A percentile compares a stretch with the other conserved stretches of the same genome.
Evolutionary conservation across 1,140 invertebrate species (phyloP).

Genomic region (Druon quercuslanigerum): DNA sequence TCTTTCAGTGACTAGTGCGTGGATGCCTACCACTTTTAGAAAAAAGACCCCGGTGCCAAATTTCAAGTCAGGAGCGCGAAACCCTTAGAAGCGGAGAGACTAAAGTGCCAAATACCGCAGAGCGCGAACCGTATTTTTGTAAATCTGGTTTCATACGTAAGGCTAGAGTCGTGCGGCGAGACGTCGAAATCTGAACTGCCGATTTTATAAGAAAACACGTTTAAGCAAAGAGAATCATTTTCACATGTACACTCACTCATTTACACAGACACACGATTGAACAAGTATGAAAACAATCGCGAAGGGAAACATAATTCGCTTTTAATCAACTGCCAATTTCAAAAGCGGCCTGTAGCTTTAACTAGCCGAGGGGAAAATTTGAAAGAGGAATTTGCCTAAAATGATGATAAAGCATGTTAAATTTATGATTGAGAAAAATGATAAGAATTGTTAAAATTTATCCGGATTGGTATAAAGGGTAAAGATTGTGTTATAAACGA

Average conservation of each 20-base stretch:
- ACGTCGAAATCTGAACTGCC: constrained; percentile 72
- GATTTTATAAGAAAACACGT: constrained; percentile 70
- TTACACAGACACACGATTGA: constrained; percentile 43
- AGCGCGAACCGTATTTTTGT: constrained; percentile 75
- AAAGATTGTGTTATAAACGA: constrained; percentile 3
- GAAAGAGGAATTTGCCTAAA: not conserved
- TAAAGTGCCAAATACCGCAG: constrained; percentile 75
- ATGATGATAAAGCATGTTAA: not conserved
- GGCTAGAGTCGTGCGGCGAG: constrained; percentile 69
- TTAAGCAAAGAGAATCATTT: constrained; percentile 48
- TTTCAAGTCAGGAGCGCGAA: constrained; percentile 30
- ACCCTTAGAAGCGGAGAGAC: constrained; percentile 52
- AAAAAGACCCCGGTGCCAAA: constrained; percentile 27
- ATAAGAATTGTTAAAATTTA: constrained; percentile 24
- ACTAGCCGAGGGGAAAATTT: not conserved
- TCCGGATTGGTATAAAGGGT: not conserved
- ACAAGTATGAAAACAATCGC: constrained; percentile 41
- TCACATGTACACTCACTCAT: constrained; percentile 51
- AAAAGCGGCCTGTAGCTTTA: constrained; percentile 26
- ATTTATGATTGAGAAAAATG: not conserved
- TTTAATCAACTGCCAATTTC: constrained; percentile 67
- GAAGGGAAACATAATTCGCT: constrained; percentile 44
- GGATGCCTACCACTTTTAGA: constrained; percentile 12
- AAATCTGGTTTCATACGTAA: constrained; percentile 76
- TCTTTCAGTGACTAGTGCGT: not conserved